Percentiles rank a stretch among this genome's conserved stretches.
Conservation (phyloP, 53 echinoderm and acorn worm species). For the Temnopleurus reevesii region DNA sequence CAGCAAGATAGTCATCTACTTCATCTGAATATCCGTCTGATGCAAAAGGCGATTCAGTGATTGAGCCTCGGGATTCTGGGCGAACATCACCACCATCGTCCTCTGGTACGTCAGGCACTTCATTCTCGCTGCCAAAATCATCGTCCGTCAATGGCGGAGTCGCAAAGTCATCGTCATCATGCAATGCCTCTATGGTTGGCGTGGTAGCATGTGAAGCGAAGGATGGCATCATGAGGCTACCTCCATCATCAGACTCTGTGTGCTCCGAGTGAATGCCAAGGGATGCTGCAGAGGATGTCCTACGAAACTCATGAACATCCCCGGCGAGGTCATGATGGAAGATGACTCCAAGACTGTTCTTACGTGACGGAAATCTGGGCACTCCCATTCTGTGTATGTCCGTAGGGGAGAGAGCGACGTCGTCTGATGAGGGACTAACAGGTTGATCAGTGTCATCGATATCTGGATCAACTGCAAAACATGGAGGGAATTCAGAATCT, state of each 20-base stretch:
- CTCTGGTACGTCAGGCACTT: not conserved
- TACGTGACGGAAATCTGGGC: not conserved
- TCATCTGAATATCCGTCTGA: slow-evolving; percentile 68
- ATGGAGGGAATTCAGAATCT: not conserved
- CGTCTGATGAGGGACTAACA: slow-evolving; percentile 36
- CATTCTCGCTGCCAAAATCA: slow-evolving; percentile 42
- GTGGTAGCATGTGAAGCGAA: slow-evolving; percentile 62
- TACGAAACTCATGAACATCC: not conserved
- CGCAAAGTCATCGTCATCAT: slow-evolving; percentile 55
- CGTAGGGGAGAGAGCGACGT: slow-evolving; percentile 41
- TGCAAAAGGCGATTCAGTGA: slow-evolving; percentile 4
- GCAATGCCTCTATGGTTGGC: slow-evolving; percentile 76
- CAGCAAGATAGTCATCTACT: slow-evolving; percentile 67
- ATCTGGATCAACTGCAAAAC: slow-evolving; percentile 18
- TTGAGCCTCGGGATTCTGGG: not conserved
- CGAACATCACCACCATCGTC: not conserved
- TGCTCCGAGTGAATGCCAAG: not conserved
- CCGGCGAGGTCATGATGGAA: slow-evolving; percentile 15
- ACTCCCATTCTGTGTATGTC: slow-evolving; percentile 34
- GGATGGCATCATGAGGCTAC: slow-evolving; percentile 28
- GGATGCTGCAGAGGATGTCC: not conserved
- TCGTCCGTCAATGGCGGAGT: slow-evolving; percentile 32
- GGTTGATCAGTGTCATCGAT: not conserved
- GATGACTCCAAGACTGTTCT: slow-evolving; percentile 40
- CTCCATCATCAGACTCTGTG: slow-evolving; percentile 34